phyloP scores from a whole-genome alignment of 2,797 vertebrate genomes.

The Ctenopoma kingsleyae region DNA sequence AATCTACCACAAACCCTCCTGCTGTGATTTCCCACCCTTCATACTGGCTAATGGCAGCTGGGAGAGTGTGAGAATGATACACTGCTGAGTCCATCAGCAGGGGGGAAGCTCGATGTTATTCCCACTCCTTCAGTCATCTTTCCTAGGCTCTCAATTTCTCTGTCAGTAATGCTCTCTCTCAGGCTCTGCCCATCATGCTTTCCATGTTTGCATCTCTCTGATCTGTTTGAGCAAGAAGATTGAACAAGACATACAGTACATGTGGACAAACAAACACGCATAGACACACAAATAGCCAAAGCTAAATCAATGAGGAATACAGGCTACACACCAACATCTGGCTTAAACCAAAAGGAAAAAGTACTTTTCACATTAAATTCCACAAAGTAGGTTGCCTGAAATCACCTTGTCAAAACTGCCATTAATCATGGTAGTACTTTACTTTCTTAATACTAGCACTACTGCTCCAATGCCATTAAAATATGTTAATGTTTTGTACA shows the following conservation, averaged over 20 bases:
- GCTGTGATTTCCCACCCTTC: constrained; percentile 39
- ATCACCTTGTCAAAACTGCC: no score
- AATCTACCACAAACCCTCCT: constrained; percentile 16
- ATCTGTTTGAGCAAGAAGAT: not conserved
- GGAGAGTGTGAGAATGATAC: constrained; percentile 34
- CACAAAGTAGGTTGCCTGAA: no score
- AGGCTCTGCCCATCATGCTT: not conserved
- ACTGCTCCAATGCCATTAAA: no score
- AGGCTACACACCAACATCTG: not conserved
- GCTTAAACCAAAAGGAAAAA: not conserved
- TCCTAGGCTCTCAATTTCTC: not conserved
- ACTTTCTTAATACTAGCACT: no score
- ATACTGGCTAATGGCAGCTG: constrained; percentile 31
- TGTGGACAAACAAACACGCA: not conserved
- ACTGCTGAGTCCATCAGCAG: constrained; percentile 35
- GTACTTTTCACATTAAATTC: not conserved
- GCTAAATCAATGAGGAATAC: constrained; percentile 3
- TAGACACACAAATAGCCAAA: not conserved
- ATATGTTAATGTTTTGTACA: no score
- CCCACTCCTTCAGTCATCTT: constrained; percentile 24
- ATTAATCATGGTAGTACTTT: no score
- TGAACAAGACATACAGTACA: no score
- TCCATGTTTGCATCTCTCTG: not conserved
- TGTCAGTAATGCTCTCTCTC: not conserved
- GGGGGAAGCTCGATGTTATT: constrained; percentile 15